These are phyloP conservation scores for Eremobia ochroleuca DNA, from an alignment of 2,888 invertebrate species.

Conservation along the genomic window DNA sequence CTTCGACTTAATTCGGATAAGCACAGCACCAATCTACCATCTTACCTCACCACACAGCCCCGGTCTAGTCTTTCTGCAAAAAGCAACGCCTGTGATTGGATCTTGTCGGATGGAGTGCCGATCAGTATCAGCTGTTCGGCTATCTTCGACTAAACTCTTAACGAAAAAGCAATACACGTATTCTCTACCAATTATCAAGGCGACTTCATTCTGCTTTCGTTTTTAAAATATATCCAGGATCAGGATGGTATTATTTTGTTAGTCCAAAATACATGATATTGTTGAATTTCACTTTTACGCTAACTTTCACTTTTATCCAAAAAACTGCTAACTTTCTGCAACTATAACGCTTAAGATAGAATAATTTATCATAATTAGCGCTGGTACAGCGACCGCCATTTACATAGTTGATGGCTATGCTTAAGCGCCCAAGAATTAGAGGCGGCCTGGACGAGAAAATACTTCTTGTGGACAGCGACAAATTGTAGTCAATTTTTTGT, in stretches of 20 bases:
- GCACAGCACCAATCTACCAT: not conserved
- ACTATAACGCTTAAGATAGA: constrained; percentile 31
- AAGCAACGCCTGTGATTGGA: not conserved
- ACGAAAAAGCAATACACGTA: not conserved
- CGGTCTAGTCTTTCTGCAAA: not conserved
- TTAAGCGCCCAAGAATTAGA: constrained; percentile 55
- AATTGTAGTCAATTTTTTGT: constrained; percentile 48
- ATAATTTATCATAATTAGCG: constrained; percentile 65
- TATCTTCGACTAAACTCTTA: not conserved
- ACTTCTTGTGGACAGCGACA: constrained; percentile 43
- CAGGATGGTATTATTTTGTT: not conserved
- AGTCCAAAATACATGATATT: constrained; percentile 3
- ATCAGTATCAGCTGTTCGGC: not conserved
- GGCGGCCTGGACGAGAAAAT: constrained; percentile 39
- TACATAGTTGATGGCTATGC: constrained; percentile 58
- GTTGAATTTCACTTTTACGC: not conserved
- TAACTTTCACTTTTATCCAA: too few species aligned
- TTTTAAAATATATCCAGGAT: not conserved
- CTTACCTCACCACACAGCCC: not conserved
- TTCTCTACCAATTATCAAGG: not conserved
- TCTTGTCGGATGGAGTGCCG: not conserved
- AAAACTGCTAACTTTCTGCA: constrained; percentile 18
- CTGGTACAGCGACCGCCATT: constrained; percentile 55
- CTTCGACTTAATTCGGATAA: not conserved
- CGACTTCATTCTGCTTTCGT: not conserved